Conservation (phyloP, 2,797 vertebrate genomes). For the Ciconia nigra region DNA sequence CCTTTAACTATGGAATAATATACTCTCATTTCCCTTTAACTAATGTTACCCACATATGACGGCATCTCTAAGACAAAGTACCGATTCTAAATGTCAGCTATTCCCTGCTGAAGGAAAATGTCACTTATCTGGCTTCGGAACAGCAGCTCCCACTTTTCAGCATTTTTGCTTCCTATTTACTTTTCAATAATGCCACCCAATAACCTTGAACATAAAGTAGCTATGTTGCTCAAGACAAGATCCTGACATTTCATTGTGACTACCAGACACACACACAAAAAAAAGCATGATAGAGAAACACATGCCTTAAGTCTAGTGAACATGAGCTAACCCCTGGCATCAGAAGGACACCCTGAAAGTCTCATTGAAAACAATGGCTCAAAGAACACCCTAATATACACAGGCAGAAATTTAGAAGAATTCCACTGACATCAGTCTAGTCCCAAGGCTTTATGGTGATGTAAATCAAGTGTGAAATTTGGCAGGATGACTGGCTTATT, state of each 20-base stretch:
- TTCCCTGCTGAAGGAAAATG: not conserved
- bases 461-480: not conserved
- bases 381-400: not conserved
- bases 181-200: not conserved
- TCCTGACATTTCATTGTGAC: not conserved
- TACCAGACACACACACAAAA: not conserved
- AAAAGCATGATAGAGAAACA: not conserved
- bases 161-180: not conserved
- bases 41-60: not conserved
- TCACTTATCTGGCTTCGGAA: not conserved
- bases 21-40: not conserved
- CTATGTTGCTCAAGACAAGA: not conserved
- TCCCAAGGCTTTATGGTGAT: not conserved
- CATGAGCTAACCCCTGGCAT: not conserved
- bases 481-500: not conserved
- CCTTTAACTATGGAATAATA: not conserved
- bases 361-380: not conserved
- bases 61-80: not conserved
- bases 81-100: not conserved
- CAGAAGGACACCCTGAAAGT: not conserved
- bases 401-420: not conserved
- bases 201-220: not conserved
- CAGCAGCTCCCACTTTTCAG: not conserved
- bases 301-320: not conserved
- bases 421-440: not conserved